These are phyloP conservation scores for Marcusenius ussheri DNA, from an alignment of 2,113 vertebrate species.

Conservation along the genomic window DNA sequence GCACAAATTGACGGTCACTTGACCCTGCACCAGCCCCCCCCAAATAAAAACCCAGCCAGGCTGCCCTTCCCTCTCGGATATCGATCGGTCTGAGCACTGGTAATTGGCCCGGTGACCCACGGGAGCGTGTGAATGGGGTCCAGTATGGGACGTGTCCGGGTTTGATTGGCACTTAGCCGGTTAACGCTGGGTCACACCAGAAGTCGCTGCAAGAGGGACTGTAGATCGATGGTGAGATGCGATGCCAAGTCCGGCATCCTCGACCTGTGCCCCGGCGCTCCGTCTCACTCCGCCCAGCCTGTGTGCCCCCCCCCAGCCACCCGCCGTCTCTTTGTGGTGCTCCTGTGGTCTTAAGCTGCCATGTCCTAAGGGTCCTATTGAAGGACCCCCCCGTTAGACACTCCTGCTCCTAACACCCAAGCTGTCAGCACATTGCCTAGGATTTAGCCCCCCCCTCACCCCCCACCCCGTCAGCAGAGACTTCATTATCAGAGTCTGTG, in stretches of 20 bases:
- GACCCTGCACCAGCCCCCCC: neutral
- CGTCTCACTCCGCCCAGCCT: neutral
- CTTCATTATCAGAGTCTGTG: conserved; percentile 54
- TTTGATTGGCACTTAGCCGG: neutral
- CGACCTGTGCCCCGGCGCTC: neutral
- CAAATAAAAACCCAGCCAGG: neutral
- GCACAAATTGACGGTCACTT: neutral
- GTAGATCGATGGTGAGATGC: neutral
- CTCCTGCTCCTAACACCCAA: neutral
- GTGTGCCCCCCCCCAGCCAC: neutral
- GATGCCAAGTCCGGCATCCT: neutral
- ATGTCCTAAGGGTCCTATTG: neutral
- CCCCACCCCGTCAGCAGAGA: conserved; percentile 44
- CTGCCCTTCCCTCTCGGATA: neutral
- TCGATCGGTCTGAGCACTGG: conserved; percentile 15
- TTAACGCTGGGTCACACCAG: neutral
- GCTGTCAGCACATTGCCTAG: conserved; percentile 12
- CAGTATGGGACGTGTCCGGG: conserved; percentile 4
- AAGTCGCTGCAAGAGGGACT: neutral
- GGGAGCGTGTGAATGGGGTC: conserved; percentile 31
- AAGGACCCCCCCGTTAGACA: neutral
- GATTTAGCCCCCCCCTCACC: neutral
- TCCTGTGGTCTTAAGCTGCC: neutral
- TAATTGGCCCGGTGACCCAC: conserved; percentile 41
- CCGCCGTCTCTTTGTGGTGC: neutral